A percentile compares a stretch with the other conserved stretches of the same genome.
Evolutionary conservation across 2,888 invertebrate species (phyloP).

Genomic region (Nebria salina): DNA sequence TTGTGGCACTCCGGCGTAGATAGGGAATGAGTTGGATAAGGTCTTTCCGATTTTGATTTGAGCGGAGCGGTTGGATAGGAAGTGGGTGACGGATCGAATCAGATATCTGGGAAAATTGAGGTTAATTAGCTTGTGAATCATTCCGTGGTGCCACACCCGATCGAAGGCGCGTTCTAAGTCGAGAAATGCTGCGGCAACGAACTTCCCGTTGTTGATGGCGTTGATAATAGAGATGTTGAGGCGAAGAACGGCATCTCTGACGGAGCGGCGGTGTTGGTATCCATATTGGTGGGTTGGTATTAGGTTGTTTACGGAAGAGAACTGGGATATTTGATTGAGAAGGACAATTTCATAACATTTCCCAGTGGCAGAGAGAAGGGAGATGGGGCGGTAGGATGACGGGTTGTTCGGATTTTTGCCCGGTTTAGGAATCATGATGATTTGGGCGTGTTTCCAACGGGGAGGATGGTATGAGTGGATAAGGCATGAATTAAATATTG

Average conservation of each 20-base stretch:
- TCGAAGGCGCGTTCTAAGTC: constrained; percentile 14
- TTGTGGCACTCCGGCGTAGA: constrained; percentile 7
- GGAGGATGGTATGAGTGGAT: not conserved
- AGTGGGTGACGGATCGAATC: not conserved
- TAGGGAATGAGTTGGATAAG: not conserved
- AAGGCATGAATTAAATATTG: constrained; percentile 16
- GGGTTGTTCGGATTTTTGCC: not conserved
- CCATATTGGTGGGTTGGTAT: constrained; percentile 9
- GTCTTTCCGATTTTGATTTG: not conserved
- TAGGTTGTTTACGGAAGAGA: not conserved
- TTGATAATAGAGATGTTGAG: not conserved
- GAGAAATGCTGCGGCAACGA: constrained; percentile 4
- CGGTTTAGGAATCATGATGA: constrained; percentile 25
- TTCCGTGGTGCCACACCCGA: not conserved
- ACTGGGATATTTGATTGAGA: not conserved
- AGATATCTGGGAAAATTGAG: not conserved
- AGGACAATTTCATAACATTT: not conserved
- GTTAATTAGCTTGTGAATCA: not conserved
- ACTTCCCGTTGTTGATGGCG: not conserved
- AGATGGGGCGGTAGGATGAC: constrained; percentile 6
- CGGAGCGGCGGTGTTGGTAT: not conserved
- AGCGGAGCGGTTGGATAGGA: not conserved
- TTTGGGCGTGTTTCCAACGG: constrained; percentile 7
- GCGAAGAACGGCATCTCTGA: not conserved
- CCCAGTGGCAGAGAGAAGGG: not conserved